Evolutionary conservation across 1,140 invertebrate species (phyloP).

Genomic region (Chlorops oryzae): DNA sequence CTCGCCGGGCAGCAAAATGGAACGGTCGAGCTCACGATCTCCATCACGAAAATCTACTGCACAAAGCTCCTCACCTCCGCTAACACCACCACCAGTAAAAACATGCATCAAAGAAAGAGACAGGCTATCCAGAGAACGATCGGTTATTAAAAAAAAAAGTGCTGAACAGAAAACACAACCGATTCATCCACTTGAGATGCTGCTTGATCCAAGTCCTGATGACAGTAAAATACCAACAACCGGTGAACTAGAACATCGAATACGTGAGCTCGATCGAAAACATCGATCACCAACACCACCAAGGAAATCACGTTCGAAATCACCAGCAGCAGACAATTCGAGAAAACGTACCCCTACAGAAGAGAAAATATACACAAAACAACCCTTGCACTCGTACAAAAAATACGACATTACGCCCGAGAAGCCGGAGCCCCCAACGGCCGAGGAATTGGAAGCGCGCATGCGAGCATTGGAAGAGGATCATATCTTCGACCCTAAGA

Average conservation of each 20-base stretch:
- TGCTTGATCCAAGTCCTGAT: constrained; percentile 38
- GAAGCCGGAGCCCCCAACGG: constrained; percentile 34
- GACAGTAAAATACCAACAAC: constrained; percentile 35
- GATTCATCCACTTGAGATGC: constrained; percentile 41
- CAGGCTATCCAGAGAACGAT: constrained; percentile 13
- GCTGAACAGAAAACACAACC: constrained; percentile 28
- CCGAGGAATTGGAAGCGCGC: constrained; percentile 32
- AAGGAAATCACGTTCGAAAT: constrained; percentile 29
- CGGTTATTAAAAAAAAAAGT: constrained; percentile 26
- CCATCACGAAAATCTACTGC: too few species aligned
- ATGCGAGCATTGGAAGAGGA: constrained; percentile 36
- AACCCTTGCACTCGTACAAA: too few species aligned
- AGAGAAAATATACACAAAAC: too few species aligned
- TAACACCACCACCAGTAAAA: background rate
- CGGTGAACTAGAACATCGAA: constrained; percentile 38
- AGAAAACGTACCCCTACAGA: constrained; percentile 35
- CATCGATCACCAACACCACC: constrained; percentile 22
- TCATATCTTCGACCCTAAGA: constrained; percentile 40
- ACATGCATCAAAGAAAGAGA: constrained; percentile 34
- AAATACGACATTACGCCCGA: too few species aligned
- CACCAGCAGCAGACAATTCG: constrained; percentile 35
- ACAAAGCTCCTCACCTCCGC: constrained; percentile 21
- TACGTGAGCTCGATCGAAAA: constrained; percentile 33
- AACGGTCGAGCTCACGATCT: too few species aligned
- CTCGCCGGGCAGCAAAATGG: background rate